phyloP scores from a whole-genome alignment of 2,797 vertebrate genomes.

The Taenioides sp. region DNA sequence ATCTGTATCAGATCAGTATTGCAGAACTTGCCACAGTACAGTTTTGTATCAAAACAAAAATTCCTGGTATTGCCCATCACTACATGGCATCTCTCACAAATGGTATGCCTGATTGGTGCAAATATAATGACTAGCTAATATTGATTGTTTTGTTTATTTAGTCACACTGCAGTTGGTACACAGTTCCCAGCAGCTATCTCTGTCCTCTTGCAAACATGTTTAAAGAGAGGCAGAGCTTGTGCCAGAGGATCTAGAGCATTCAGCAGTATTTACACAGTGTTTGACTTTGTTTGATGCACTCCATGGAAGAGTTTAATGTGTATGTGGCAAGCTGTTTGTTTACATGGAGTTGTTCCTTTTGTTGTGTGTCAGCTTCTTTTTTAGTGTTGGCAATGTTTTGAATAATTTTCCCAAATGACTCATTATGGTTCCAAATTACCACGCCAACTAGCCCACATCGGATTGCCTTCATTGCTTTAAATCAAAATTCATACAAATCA shows the following conservation, averaged over 20 bases:
- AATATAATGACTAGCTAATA: not conserved
- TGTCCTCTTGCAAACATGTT: conserved; percentile 24
- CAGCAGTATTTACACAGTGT: conserved; percentile 42
- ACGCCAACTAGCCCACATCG: conserved; percentile 23
- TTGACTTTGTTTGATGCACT: conserved; percentile 46
- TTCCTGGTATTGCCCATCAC: no score
- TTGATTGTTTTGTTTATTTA: conserved; percentile 14
- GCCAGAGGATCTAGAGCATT: conserved; percentile 39
- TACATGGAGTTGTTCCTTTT: conserved; percentile 12
- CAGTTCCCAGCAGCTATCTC: not conserved
- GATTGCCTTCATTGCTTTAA: conserved; percentile 21
- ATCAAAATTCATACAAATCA: conserved; percentile 9
- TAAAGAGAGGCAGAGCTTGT: conserved; percentile 32
- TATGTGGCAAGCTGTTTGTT: conserved; percentile 33
- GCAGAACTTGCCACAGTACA: no score
- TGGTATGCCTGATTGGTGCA: not conserved
- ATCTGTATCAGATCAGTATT: no score
- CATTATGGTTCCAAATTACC: conserved; percentile 17
- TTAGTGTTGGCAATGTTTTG: conserved; percentile 16
- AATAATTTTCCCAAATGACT: conserved; percentile 19
- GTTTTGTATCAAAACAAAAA: no score
- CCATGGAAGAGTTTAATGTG: conserved; percentile 32
- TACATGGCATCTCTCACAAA: not conserved
- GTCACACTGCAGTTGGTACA: not conserved
- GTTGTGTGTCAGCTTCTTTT: conserved; percentile 22